Evolutionary conservation across 2,113 vertebrate species (phyloP).

Genomic region (Phoenicopterus ruber): DNA sequence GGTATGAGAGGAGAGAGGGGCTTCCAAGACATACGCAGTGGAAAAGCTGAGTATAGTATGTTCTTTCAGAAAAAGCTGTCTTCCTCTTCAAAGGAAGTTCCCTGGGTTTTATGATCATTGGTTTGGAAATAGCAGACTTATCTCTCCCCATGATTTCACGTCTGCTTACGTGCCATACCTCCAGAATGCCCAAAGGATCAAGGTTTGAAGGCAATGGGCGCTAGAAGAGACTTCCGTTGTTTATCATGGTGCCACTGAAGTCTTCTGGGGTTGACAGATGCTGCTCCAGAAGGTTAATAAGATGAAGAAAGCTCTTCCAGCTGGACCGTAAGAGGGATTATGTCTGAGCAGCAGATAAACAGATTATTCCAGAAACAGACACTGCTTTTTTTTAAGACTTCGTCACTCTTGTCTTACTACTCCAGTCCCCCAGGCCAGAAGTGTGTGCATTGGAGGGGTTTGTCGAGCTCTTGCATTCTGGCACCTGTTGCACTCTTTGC

Average conservation of each 20-base stretch:
- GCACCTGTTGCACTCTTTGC: neutral
- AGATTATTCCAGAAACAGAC: constrained; percentile 89
- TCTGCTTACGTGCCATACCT: neutral
- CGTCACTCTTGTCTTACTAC: constrained; percentile 72
- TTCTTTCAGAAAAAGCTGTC: neutral
- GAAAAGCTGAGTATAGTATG: neutral
- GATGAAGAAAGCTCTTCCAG: constrained; percentile 84
- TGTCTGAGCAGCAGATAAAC: constrained; percentile 88
- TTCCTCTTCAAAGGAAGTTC: neutral
- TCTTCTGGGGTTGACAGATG: constrained; percentile 78
- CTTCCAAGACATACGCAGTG: neutral
- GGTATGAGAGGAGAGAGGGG: neutral
- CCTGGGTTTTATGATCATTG: neutral
- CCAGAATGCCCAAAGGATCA: neutral
- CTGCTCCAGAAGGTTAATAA: constrained; percentile 88
- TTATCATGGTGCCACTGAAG: constrained; percentile 41
- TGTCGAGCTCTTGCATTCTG: neutral
- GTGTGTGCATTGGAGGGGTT: neutral
- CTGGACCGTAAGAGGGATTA: constrained; percentile 88
- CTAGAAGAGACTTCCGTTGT: constrained; percentile 43
- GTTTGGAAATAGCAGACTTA: neutral
- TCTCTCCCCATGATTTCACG: neutral
- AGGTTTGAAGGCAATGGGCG: neutral
- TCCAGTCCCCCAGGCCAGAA: neutral
- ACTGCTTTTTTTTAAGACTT: constrained; percentile 73